These are phyloP conservation scores for Poeciliopsis turneri DNA, from an alignment of 2,797 vertebrate genomes.

Conservation along the genomic window DNA sequence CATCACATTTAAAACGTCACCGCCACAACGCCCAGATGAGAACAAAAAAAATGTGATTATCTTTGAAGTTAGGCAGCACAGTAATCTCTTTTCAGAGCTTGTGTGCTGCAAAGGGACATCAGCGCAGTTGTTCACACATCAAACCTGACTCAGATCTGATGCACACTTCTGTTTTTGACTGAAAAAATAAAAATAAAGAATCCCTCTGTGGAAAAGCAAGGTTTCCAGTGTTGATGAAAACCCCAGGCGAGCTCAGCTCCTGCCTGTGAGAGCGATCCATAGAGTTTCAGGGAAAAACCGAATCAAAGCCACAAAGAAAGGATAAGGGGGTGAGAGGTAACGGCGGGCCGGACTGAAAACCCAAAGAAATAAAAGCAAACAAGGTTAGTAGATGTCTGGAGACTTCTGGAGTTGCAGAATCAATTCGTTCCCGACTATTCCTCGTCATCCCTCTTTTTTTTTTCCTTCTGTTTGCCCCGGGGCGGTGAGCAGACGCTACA, in stretches of 20 bases:
- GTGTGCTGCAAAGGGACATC: slow-evolving; percentile 2
- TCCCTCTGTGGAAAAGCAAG: slow-evolving; percentile 17
- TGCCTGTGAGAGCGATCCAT: slow-evolving; percentile 35
- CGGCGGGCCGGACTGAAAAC: slow-evolving; percentile 20
- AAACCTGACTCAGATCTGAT: slow-evolving; percentile 18
- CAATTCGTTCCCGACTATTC: slow-evolving; percentile 55
- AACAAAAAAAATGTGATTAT: neutral
- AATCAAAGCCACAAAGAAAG: slow-evolving; percentile 36
- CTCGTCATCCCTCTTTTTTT: slow-evolving; percentile 27
- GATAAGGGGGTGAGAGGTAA: slow-evolving; percentile 25
- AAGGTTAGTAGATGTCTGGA: slow-evolving; percentile 51
- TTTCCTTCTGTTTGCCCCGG: slow-evolving; percentile 36
- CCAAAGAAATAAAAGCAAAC: slow-evolving; percentile 11
- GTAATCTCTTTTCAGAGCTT: slow-evolving; percentile 1
- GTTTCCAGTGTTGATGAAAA: slow-evolving; percentile 27
- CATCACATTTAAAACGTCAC: neutral
- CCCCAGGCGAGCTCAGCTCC: slow-evolving; percentile 24
- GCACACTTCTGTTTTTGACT: neutral
- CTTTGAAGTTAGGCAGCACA: neutral
- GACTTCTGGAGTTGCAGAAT: slow-evolving; percentile 62
- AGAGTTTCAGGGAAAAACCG: slow-evolving; percentile 29
- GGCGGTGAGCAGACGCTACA: slow-evolving; percentile 43
- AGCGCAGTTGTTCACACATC: slow-evolving; percentile 17
- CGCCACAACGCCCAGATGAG: neutral
- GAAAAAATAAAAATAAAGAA: neutral